Evolutionary conservation across 2,888 invertebrate species (phyloP), one percentile per base, ranked within the genome.

Genomic region (Platycheirus albimanus): DNA sequence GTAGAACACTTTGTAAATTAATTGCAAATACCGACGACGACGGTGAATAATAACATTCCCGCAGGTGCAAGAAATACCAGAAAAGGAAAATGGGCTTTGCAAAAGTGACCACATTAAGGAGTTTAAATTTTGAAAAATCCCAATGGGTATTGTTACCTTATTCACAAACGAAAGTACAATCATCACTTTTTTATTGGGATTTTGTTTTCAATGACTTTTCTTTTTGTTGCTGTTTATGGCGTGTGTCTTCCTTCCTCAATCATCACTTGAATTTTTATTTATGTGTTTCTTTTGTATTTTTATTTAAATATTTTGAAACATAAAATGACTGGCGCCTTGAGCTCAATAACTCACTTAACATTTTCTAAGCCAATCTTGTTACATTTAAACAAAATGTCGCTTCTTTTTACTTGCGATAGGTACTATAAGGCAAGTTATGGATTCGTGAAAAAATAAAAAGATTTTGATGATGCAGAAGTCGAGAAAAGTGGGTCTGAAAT

Each of bases 1-100:
- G 52, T 33, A 52, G 17, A 52, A 33, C 33, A 52, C 52, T 52
- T 52, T 52, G 17, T 33, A 33, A 52, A 52, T 52, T 30, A 52
- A 52, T 52, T 33, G 24, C 3, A 24, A 52, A 11, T 15, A 17
- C 33, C 17, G 52, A 52, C 52, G 5, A 15, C 17, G 17, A n/a
- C n/a, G n/a, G n/a, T n/a, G n/a, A n/a, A n/a, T n/a, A 52, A 33
- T 52, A 52, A 33, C 33, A 33, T 30, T 30, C 30, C 52, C 33
- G 33, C 52, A 52, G 52, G 52, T 52, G 52, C 33, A 10, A 17
- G 52, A 52, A 33, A 33, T 15, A 30, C 17, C 17, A 28, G n/a
- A n/a, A n/a, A n/a, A n/a, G n/a, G n/a, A n/a, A n/a, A n/a, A n/a
- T n/a, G n/a, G n/a, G n/a, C n/a, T n/a, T n/a, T n/a, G 28, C 51